Evolutionary conservation across 2,888 invertebrate species (phyloP), one percentile per base, ranked within the genome.

Genomic region (Hypena proboscidalis): DNA sequence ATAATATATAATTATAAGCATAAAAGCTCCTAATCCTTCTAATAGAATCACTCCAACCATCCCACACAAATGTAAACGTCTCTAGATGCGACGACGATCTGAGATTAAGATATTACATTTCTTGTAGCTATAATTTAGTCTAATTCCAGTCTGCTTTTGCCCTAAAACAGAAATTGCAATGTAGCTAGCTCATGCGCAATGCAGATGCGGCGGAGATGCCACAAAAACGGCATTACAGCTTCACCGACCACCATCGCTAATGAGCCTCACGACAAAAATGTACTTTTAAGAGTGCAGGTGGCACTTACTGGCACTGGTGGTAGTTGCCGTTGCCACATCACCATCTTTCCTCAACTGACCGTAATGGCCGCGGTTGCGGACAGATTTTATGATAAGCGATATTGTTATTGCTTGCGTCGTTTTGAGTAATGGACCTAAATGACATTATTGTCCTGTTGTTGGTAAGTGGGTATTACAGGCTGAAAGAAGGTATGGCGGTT

Each of bases 151-250:
- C n/a, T n/a, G n/a, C 22, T 22, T 19, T 30, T 11, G 22, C 11
- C 31, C 17, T 39, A 39, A 25, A 31, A 31, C 56, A 45, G 52
- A 38, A 55, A 56, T 56, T 48, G 44, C 57, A 48, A 45, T 51
- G 30, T 38, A 54, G 44, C 32, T 41, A 42, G 21, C 25, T 22
- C 45, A 43, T 58, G 41, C 39, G 31, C 54, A 33, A 36, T 44
- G 48, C 57, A 55, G 42, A 64, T 56, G 47, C 29, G 30, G 25
- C n/a, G n/a, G n/a, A n/a, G n/a, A n/a, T n/a, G n/a, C 35, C 25
- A 48, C 48, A 53, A 48, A 31, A 37, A 49, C 58, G 8, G 22
- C 49, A 54, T 49, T 49, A 57, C 57, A 19, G 37, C 10, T n/a
- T n/a, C 25, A 29, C 25, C 22, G 20, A 26, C 29, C 35, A 29